Evolutionary conservation across 1,140 invertebrate genomes (phyloP).

Genomic region (Bombus polaris): DNA sequence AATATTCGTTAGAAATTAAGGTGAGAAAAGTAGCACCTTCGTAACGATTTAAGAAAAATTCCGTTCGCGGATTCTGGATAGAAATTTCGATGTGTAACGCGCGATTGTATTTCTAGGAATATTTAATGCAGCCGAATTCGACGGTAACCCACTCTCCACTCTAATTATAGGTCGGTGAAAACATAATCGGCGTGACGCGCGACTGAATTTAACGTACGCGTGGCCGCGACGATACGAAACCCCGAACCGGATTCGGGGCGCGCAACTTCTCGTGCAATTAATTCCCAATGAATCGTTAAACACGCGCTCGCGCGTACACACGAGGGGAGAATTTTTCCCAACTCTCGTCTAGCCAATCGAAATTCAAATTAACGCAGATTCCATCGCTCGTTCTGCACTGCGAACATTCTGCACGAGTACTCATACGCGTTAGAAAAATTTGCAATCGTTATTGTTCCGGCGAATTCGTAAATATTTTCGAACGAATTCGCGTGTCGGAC

Average conservation of each 20-base stretch:
- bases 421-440: slow-evolving; percentile 18
- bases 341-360: not conserved
- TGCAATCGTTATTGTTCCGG: not conserved
- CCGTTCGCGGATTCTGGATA: slow-evolving; percentile 5
- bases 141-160: slow-evolving; percentile 52
- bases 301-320: not conserved
- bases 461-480: slow-evolving; percentile 11
- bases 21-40: not conserved
- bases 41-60: not conserved
- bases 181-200: slow-evolving; percentile 64
- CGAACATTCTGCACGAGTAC: not conserved
- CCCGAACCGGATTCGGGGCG: not conserved
- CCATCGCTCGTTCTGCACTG: not conserved
- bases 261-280: slow-evolving; percentile 58
- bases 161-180: slow-evolving; percentile 64
- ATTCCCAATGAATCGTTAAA: slow-evolving; percentile 44
- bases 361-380: slow-evolving; percentile 6
- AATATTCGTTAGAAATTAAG: not conserved
- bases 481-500: not conserved
- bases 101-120: slow-evolving; percentile 48
- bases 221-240: slow-evolving; percentile 42
- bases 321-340: slow-evolving; percentile 1
- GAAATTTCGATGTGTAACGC: slow-evolving; percentile 33
- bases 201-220: slow-evolving; percentile 48
- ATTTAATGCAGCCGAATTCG: slow-evolving; percentile 57